These are phyloP conservation scores for Drosophila bifasciata DNA, from an alignment of 1,140 invertebrate species.

Conservation along the genomic window DNA sequence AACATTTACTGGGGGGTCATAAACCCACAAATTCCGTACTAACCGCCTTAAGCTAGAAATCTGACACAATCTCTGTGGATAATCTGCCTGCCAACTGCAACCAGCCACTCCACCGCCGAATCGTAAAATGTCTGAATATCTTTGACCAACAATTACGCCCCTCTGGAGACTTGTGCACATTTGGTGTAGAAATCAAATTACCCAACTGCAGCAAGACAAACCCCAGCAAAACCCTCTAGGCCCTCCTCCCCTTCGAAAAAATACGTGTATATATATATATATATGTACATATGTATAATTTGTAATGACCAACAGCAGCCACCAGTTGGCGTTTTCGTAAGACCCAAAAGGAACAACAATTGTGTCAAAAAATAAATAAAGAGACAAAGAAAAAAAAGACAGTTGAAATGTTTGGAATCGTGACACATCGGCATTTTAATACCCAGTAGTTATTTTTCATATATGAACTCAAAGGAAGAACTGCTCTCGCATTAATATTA, in stretches of 20 bases:
- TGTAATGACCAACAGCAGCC: slow-evolving; percentile 52
- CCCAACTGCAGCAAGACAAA: slow-evolving; percentile 32
- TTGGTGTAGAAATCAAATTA: slow-evolving; percentile 63
- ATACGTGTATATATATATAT: too few species aligned
- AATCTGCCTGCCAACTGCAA: slow-evolving; percentile 2
- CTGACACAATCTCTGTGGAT: slow-evolving; percentile 14
- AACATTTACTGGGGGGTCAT: too few species aligned
- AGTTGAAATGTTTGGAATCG: not conserved
- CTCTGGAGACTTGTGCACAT: slow-evolving; percentile 36
- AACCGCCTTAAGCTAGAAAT: not conserved
- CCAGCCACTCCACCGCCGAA: not conserved
- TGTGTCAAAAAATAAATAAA: slow-evolving; percentile 57
- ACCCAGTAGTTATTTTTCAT: too few species aligned
- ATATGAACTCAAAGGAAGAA: too few species aligned
- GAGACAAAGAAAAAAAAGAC: slow-evolving; percentile 10
- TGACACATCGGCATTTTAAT: too few species aligned
- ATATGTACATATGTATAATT: slow-evolving; percentile 1
- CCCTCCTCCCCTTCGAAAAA: slow-evolving; percentile 1
- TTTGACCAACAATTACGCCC: slow-evolving; percentile 37
- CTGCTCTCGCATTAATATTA: too few species aligned
- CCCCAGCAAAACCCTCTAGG: not conserved
- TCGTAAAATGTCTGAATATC: slow-evolving; percentile 18
- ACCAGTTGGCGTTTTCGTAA: slow-evolving; percentile 43
- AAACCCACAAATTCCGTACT: not conserved
- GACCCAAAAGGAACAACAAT: slow-evolving; percentile 38